These are phyloP conservation scores for Excalfactoria chinensis DNA, from an alignment of 2,113 vertebrate genomes.

Conservation along the genomic window DNA sequence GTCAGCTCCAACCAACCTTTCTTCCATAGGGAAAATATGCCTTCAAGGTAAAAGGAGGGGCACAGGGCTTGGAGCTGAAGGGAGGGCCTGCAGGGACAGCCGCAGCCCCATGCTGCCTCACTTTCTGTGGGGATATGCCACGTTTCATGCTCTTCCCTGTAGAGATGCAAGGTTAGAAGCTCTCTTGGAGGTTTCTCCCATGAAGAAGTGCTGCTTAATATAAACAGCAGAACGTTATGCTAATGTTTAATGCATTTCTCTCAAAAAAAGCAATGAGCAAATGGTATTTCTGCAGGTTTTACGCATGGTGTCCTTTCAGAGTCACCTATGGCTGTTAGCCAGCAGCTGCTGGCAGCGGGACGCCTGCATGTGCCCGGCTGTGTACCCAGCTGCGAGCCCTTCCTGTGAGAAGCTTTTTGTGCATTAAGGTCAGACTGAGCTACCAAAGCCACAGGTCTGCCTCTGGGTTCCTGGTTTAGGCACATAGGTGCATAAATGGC, in stretches of 20 bases:
- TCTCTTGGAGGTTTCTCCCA: not conserved
- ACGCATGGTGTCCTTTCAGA: not conserved
- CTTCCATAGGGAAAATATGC: not conserved
- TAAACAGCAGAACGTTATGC: not conserved
- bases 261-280: not conserved
- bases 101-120: not conserved
- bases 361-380: conserved; percentile 34
- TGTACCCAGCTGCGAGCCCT: conserved; percentile 45
- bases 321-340: not conserved
- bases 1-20: not conserved
- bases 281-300: not conserved
- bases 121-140: rapidly evolving
- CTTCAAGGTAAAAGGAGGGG: not conserved
- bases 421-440: not conserved
- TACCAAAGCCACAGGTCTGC: not conserved
- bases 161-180: not conserved
- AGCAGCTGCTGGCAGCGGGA: not conserved
- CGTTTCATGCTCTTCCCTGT: not conserved
- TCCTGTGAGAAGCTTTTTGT: conserved; percentile 4
- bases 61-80: not conserved
- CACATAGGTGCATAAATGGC: not conserved
- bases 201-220: not conserved
- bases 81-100: not conserved
- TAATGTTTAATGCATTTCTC: not conserved
- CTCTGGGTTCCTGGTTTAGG: not conserved